phyloP scores from a whole-genome alignment of 2,797 vertebrate genomes.

The Chaetodon trifasciatus region DNA sequence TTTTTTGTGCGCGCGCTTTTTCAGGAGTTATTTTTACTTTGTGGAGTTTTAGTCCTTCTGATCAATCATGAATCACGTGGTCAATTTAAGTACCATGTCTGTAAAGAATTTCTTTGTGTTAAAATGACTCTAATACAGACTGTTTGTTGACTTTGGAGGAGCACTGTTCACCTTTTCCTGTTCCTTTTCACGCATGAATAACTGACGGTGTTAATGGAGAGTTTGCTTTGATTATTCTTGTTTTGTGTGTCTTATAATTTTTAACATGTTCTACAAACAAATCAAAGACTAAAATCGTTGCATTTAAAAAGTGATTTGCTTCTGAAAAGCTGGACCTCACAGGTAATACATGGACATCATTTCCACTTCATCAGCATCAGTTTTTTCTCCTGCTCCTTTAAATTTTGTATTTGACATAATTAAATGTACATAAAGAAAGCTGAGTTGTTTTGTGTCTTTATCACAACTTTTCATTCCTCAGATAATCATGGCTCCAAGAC shows the following conservation, averaged over 20 bases:
- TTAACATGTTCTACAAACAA: background rate
- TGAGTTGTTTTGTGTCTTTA: background rate
- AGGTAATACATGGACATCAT: background rate
- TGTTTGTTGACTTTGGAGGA: background rate
- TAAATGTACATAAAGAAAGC: background rate
- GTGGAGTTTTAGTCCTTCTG: background rate
- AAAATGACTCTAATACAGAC: background rate
- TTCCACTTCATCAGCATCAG: background rate
- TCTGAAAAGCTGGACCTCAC: constrained; percentile 7
- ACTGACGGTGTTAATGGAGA: no score
- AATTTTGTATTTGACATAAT: background rate
- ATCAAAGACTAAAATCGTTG: background rate
- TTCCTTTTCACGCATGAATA: no score
- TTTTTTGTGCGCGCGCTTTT: background rate
- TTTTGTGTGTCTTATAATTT: background rate
- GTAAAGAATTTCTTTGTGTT: background rate
- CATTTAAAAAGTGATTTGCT: background rate
- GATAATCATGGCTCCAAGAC: constrained; percentile 91
- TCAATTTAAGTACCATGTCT: background rate
- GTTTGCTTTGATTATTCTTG: no score
- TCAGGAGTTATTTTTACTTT: background rate
- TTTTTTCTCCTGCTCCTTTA: background rate
- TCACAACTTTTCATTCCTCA: background rate
- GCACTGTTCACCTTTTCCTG: no score
- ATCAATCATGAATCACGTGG: background rate